Conservation (phyloP, 2,888 invertebrate genomes). For the Subacronicta megacephala region DNA sequence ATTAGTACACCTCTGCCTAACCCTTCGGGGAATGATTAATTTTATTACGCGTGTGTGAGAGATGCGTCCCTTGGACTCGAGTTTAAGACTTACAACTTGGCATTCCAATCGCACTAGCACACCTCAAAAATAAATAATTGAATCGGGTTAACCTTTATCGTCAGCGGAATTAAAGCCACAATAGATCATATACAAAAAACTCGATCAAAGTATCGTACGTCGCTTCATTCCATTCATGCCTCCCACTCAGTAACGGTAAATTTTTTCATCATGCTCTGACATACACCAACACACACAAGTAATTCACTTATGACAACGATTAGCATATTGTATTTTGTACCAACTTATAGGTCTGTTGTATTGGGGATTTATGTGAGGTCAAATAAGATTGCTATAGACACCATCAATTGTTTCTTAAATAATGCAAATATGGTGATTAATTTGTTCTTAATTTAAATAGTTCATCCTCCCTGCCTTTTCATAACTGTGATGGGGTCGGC, state of each 20-base stretch:
- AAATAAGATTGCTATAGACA: constrained; percentile 12
- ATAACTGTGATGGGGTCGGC: too few species aligned
- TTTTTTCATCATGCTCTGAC: constrained; percentile 53
- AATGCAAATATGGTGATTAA: background rate
- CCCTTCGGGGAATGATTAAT: too few species aligned
- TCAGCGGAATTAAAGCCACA: constrained; percentile 42
- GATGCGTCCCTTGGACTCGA: too few species aligned
- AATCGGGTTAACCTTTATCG: constrained; percentile 23
- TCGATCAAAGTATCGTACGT: constrained; percentile 42
- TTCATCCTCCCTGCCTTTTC: too few species aligned
- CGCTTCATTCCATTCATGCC: constrained; percentile 39
- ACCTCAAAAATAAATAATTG: too few species aligned
- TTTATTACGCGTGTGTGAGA: too few species aligned
- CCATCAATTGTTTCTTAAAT: background rate
- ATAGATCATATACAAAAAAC: constrained; percentile 54
- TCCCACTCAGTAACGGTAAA: constrained; percentile 54
- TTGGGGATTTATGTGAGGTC: constrained; percentile 11
- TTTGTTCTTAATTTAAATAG: too few species aligned
- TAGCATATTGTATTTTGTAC: constrained; percentile 64
- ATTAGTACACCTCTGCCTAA: too few species aligned
- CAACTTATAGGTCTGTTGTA: constrained; percentile 35
- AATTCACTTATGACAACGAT: constrained; percentile 61
- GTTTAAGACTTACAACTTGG: too few species aligned
- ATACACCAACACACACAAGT: constrained; percentile 60
- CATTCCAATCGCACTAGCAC: too few species aligned